phyloP scores from a whole-genome alignment of 2,113 vertebrate genomes.

The Axis porcinus region DNA sequence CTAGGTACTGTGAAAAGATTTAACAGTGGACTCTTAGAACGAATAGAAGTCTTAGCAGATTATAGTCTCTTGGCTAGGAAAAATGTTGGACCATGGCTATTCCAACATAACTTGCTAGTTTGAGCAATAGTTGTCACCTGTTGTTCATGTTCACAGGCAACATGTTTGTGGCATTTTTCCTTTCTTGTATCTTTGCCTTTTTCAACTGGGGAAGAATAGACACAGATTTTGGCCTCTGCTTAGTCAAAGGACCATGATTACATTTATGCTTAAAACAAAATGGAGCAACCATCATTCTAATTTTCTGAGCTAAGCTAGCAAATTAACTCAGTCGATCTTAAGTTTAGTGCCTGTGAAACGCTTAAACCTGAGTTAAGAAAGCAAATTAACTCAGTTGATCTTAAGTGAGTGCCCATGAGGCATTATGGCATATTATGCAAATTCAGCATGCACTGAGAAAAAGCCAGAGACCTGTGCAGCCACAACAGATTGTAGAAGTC shows the following conservation, averaged over 20 bases:
- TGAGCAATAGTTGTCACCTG: neutral
- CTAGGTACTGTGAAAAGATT: neutral
- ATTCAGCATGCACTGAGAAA: neutral
- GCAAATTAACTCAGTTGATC: constrained; percentile 43
- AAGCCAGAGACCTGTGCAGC: neutral
- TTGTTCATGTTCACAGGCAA: neutral
- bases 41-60: neutral
- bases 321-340: constrained; percentile 47
- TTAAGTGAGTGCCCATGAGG: neutral
- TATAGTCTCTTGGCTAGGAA: neutral
- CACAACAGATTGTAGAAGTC: neutral
- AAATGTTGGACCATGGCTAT: neutral
- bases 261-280: neutral
- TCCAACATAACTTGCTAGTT: neutral
- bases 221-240: neutral
- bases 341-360: constrained; percentile 33
- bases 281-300: neutral
- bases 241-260: neutral
- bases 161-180: neutral
- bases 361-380: constrained; percentile 39
- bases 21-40: neutral
- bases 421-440: constrained; percentile 17
- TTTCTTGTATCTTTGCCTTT: neutral
- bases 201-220: neutral
- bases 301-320: constrained; percentile 25